phyloP scores from a whole-genome alignment of 2,113 vertebrate species.

The Plestiodon gilberti region DNA sequence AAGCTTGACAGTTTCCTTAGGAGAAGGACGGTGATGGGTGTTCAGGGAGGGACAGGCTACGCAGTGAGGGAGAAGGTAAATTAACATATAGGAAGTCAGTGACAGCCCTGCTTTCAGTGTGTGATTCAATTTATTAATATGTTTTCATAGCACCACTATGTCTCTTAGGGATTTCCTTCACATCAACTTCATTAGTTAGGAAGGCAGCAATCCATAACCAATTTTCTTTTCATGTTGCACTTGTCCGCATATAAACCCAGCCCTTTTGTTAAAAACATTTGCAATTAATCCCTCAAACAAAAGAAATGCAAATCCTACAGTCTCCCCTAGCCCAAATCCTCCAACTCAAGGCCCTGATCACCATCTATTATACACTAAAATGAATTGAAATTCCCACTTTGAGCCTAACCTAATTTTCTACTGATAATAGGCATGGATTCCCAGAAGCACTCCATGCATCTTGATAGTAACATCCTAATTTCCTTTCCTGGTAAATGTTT shows the following conservation, averaged over 20 bases:
- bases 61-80: slow-evolving; percentile 31
- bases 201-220: slow-evolving; percentile 84
- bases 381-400: slow-evolving; percentile 78
- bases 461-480: slow-evolving; percentile 81
- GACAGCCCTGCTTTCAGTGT: background rate
- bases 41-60: slow-evolving; percentile 41
- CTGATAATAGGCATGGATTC: slow-evolving; percentile 79
- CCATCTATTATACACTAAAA: slow-evolving; percentile 75
- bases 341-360: slow-evolving; percentile 71
- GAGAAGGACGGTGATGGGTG: slow-evolving; percentile 47
- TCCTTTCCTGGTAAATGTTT: slow-evolving; percentile 82
- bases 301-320: slow-evolving; percentile 77
- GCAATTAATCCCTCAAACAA: slow-evolving; percentile 82
- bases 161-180: slow-evolving; percentile 72
- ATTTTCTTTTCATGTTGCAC: slow-evolving; percentile 79
- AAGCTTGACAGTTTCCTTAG: slow-evolving; percentile 37
- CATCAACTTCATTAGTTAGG: slow-evolving; percentile 80
- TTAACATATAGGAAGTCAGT: slow-evolving; percentile 44
- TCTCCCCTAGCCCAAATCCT: slow-evolving; percentile 63
- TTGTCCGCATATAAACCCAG: slow-evolving; percentile 75
- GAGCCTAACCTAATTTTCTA: slow-evolving; percentile 82
- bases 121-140: slow-evolving; percentile 42
- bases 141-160: slow-evolving; percentile 48
- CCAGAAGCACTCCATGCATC: slow-evolving; percentile 76
- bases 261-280: slow-evolving; percentile 79